Evolutionary conservation across 2,113 vertebrate genomes (phyloP).

Genomic region (Lota lota): DNA sequence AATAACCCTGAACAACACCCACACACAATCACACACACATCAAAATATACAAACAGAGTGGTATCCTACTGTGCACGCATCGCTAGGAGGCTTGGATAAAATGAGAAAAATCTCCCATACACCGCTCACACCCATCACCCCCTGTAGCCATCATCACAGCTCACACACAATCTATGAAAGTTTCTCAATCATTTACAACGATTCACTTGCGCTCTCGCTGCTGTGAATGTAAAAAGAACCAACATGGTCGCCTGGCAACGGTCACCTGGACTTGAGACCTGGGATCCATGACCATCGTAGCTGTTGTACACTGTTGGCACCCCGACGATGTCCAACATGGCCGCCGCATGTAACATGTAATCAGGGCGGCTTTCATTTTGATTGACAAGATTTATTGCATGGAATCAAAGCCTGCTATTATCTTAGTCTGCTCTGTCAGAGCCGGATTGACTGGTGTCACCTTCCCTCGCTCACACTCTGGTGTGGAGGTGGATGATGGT

Average conservation of each 20-base stretch:
- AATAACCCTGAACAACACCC: not conserved
- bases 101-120: slow-evolving; percentile 29
- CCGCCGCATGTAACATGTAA: slow-evolving; percentile 35
- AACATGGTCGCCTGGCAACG: too few species aligned
- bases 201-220: slow-evolving; percentile 6
- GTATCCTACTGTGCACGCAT: slow-evolving; percentile 34
- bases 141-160: slow-evolving; percentile 23
- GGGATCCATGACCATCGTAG: not conserved
- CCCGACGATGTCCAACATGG: not conserved
- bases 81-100: slow-evolving; percentile 42
- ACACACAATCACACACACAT: too few species aligned
- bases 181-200: slow-evolving; percentile 12
- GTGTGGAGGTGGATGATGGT: too few species aligned
- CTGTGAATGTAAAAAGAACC: not conserved
- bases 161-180: slow-evolving; percentile 28
- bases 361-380: slow-evolving; percentile 58
- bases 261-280: too few species aligned
- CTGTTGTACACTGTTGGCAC: slow-evolving; percentile 16
- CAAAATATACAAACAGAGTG: not conserved
- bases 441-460: slow-evolving; percentile 66
- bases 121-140: slow-evolving; percentile 26
- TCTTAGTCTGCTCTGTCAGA: slow-evolving; percentile 69
- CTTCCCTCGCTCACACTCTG: slow-evolving; percentile 31
- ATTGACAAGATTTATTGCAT: slow-evolving; percentile 65
- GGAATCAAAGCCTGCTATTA: slow-evolving; percentile 69